These are phyloP conservation scores for Zaprionus vittiger DNA, from an alignment of 1,140 invertebrate species.

Conservation along the genomic window DNA sequence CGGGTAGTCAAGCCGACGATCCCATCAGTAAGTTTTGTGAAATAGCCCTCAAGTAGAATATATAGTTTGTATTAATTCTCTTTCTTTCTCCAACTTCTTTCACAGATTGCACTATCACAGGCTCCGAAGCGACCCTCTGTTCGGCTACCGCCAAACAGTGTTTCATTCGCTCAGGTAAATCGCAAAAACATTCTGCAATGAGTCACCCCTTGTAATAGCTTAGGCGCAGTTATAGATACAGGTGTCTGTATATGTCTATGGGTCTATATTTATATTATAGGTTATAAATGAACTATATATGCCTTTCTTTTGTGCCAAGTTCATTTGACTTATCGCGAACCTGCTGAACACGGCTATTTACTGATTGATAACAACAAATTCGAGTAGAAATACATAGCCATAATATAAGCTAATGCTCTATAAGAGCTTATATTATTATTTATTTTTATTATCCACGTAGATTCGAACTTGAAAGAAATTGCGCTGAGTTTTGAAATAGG, in stretches of 20 bases:
- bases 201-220: slow-evolving; percentile 15
- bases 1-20: slow-evolving; percentile 1
- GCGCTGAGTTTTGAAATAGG: background rate
- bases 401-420: background rate
- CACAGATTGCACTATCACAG: slow-evolving; percentile 21
- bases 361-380: slow-evolving; percentile 15
- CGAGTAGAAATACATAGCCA: background rate
- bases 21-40: slow-evolving; percentile 14
- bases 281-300: background rate
- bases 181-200: background rate
- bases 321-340: background rate
- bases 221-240: background rate
- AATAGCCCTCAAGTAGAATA: background rate
- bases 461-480: background rate
- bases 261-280: background rate
- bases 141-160: background rate
- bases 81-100: background rate
- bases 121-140: background rate
- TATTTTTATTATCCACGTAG: background rate
- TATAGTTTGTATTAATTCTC: background rate
- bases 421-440: background rate
- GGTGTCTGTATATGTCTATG: background rate
- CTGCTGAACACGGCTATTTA: slow-evolving; percentile 2
- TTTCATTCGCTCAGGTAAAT: slow-evolving; percentile 26
- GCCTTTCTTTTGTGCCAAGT: background rate